Evolutionary conservation across 2,113 vertebrate genomes (phyloP), one percentile per base, ranked within the genome.

Genomic region (Plecotus auritus): DNA sequence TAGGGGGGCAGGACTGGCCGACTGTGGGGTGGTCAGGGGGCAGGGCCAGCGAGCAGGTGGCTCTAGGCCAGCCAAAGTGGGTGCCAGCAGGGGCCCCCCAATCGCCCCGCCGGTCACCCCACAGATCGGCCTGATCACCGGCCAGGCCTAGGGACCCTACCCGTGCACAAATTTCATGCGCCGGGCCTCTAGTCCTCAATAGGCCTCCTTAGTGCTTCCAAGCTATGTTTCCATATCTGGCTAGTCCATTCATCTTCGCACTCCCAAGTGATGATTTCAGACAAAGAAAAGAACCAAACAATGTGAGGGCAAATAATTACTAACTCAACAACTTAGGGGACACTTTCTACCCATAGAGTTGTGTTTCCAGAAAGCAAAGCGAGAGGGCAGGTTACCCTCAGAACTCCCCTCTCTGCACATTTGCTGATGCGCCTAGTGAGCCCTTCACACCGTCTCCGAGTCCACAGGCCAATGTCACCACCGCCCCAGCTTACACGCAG

Each of bases 221-320:
- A 88, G 7, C 32, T 51, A 20, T 73, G 30, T 70, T 76, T 76
- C 32, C 16, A 2, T 59, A n/a, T 72, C 69, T 47, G 18, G 64
- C 23, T 45, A 51, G 2, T 49, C 5, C 7, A 32, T 47, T 91
- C 49, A 42, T 64, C 30, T 76, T 85, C 14, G 26, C 5, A 22
- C 11, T 87, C 11, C 1, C 10, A 2, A 40, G 26, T 59, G 40
- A 90, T 32, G 13, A 64, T 37, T 92, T 92, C 49, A 80, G 42
- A 85, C 22, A 56, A 76, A 76, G 32, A 76, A 14, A 45, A 74
- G 42, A 40, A 47, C 47, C 91, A 85, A 56, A 4, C 32, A 94
- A 85, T 77, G 77, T 59, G 61, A 77, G 26, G 30, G 35, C 11
- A 83, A 94, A 90, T 90, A 80, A 67, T 47, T 77, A 86, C 86